phyloP scores from a whole-genome alignment of 2,888 invertebrate genomes.

The Orthosia cruda region DNA sequence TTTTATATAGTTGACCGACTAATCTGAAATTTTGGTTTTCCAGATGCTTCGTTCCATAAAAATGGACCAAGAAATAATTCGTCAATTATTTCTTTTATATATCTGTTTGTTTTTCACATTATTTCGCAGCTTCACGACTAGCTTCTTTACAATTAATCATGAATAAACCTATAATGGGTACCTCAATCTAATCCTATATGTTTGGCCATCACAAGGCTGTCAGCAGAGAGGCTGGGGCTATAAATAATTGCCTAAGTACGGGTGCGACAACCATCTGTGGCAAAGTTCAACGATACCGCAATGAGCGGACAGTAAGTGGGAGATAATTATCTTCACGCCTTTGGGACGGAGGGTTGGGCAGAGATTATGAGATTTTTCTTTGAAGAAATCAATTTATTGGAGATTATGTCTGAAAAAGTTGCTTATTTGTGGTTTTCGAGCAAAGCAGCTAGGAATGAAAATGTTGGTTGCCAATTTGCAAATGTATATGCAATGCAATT shows the following conservation, averaged over 20 bases:
- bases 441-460: too few relatives aligned
- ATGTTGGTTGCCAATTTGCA: too few relatives aligned
- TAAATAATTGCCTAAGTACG: constrained; percentile 63
- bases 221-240: constrained; percentile 28
- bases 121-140: not conserved
- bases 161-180: not conserved
- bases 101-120: not conserved
- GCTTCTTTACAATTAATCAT: constrained; percentile 16
- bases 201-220: constrained; percentile 43
- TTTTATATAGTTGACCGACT: too few relatives aligned
- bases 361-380: constrained; percentile 13
- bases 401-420: not conserved
- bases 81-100: too few relatives aligned
- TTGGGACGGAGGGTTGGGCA: constrained; percentile 26
- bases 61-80: too few relatives aligned
- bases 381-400: constrained; percentile 3
- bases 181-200: constrained; percentile 27
- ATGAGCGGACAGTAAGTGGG: constrained; percentile 52
- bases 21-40: too few relatives aligned
- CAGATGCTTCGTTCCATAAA: too few relatives aligned
- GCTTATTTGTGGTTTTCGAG: too few relatives aligned
- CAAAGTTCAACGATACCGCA: constrained; percentile 71
- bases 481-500: too few relatives aligned
- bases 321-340: constrained; percentile 69
- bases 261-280: constrained; percentile 68